phyloP scores from a whole-genome alignment of 2,888 invertebrate genomes.

The Patella caerulea region DNA sequence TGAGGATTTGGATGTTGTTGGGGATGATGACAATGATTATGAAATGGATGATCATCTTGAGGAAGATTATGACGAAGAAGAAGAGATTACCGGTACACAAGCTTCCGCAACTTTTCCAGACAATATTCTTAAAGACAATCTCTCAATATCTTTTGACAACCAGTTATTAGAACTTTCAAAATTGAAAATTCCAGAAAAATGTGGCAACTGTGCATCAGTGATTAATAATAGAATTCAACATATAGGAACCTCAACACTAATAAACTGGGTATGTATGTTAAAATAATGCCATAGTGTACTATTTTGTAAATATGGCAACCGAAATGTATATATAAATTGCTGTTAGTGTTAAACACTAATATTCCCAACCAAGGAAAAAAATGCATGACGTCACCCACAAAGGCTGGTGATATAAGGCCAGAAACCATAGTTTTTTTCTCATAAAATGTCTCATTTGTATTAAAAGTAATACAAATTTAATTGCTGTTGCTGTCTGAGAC shows the following conservation, averaged over 20 bases:
- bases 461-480: too few species aligned
- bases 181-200: neutral
- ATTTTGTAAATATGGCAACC: too few species aligned
- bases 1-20: neutral
- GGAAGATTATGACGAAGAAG: neutral
- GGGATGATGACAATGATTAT: neutral
- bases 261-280: neutral
- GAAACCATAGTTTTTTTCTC: too few species aligned
- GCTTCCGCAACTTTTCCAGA: neutral
- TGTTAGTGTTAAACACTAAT: too few species aligned
- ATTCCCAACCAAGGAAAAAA: too few species aligned
- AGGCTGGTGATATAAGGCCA: too few species aligned
- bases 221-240: neutral
- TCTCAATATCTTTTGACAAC: neutral
- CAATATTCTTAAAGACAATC: neutral
- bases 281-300: neutral
- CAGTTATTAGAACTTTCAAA: neutral
- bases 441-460: too few species aligned
- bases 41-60: neutral
- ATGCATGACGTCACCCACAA: too few species aligned
- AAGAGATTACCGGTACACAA: neutral
- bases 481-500: too few species aligned
- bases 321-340: too few species aligned
- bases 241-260: neutral
- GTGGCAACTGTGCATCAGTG: neutral